Evolutionary conservation across 1,140 invertebrate species (phyloP), one percentile per base, ranked within the genome.

Genomic region (Archegozetes longisetosus): DNA sequence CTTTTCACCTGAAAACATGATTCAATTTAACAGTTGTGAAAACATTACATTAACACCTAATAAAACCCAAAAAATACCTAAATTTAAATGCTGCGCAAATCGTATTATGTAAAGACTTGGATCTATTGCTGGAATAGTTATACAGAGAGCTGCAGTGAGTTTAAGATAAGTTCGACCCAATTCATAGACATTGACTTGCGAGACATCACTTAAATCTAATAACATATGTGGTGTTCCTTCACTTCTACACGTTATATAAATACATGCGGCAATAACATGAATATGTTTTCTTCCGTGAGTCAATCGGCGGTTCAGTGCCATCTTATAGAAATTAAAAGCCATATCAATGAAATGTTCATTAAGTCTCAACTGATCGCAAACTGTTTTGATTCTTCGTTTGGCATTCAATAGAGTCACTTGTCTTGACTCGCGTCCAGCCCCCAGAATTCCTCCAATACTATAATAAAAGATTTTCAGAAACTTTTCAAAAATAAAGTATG

Each of bases 181-280:
- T 72, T 91, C 88, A 70, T 93, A 95, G 48, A 96, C 92, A 75
- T 92, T 93, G 63, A 95, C 88, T 78, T 77, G 75, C 26, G 96
- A 80, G 28, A 92, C 83, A 76, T 98, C 95, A 76, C 91, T 95
- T 48, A 98, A 93, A 72, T 98, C 95, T 65, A 98, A 86, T 84
- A 85, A 80, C 82, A 87, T 88, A 89, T 87, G 92, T 63, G 88
- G 81, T 62, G 92, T 96, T 60, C 83, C 84, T 75, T 96, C 91
- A 23, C 86, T 87, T 61, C 95, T 77, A 68, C 94, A 98, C 1
- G 91, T 94, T 64, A 98, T 89, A 68, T 98, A 99, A 9, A 98
- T 82, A 76, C 94, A 98, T 49, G 95, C 92, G 58, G 93, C 93
- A 70, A 94, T 83, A 60, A 98, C 91, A 67, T 91, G 86, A n/a